A percentile compares a stretch with the other conserved stretches of the same genome.
These are phyloP conservation scores for Heliconius nattereri DNA, from an alignment of 1,140 invertebrate genomes.

Conservation along the genomic window DNA sequence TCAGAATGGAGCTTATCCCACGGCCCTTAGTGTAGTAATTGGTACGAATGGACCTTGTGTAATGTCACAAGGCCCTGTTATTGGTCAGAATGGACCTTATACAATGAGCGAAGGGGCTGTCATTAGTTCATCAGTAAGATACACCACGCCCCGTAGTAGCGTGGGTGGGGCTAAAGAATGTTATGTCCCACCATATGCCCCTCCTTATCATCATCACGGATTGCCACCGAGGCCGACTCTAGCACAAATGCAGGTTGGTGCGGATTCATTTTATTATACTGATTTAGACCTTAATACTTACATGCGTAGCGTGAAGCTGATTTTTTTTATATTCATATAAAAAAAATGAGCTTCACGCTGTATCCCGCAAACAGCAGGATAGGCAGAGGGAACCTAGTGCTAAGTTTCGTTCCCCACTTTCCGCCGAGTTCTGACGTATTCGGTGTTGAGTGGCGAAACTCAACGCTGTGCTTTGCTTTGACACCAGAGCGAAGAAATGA, in stretches of 20 bases:
- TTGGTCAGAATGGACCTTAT: neutral
- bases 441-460: too few species aligned
- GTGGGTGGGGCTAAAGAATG: neutral
- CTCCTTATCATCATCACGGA: constrained; percentile 56
- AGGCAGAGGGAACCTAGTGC: too few species aligned
- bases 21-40: neutral
- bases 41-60: neutral
- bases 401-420: too few species aligned
- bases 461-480: too few species aligned
- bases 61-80: neutral
- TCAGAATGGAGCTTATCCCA: neutral
- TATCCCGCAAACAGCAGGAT: too few species aligned
- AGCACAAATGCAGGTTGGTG: constrained; percentile 80
- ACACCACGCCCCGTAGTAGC: neutral
- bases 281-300: too few species aligned
- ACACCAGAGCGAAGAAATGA: too few species aligned
- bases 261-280: neutral
- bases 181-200: neutral
- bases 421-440: too few species aligned
- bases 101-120: neutral
- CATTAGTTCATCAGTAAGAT: neutral
- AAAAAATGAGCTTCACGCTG: too few species aligned
- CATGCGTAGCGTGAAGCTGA: too few species aligned
- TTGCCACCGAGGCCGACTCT: constrained; percentile 77
- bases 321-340: too few species aligned